These are phyloP conservation scores for Mugil cephalus DNA, from an alignment of 2,113 vertebrate genomes.

Conservation along the genomic window DNA sequence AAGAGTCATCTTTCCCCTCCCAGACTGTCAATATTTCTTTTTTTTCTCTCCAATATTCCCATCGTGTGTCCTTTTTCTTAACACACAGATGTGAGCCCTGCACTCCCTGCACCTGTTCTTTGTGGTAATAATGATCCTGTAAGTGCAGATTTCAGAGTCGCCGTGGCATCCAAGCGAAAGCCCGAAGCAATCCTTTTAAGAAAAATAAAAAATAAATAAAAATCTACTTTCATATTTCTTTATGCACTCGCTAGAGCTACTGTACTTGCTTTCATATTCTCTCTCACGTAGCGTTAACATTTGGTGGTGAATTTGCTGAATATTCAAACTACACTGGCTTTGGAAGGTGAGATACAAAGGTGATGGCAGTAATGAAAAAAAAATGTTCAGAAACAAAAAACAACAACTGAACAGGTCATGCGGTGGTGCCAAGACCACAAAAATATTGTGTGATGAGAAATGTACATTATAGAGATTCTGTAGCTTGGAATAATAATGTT, in stretches of 20 bases:
- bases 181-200: not conserved
- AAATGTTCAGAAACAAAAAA: too few relatives aligned
- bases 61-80: not conserved
- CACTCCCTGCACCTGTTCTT: too few relatives aligned
- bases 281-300: not conserved
- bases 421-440: too few relatives aligned
- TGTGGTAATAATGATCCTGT: not conserved
- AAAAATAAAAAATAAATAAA: too few relatives aligned
- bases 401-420: too few relatives aligned
- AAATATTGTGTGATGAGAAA: too few relatives aligned
- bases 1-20: too few relatives aligned
- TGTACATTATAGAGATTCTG: too few relatives aligned
- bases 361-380: not conserved
- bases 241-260: not conserved
- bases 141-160: not conserved
- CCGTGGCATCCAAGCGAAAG: not conserved
- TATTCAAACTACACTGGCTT: not conserved
- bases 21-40: not conserved
- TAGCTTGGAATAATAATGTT: too few relatives aligned
- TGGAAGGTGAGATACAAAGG: not conserved
- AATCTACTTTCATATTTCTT: too few relatives aligned
- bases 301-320: not conserved
- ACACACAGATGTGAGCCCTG: too few relatives aligned
- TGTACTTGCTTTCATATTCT: conserved; percentile 8
- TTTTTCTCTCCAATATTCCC: conserved; percentile 10